A percentile compares a stretch with the other conserved stretches of the same genome.
phyloP scores from a whole-genome alignment of 2,797 vertebrate species.

The Tenualosa thibaudeaui region DNA sequence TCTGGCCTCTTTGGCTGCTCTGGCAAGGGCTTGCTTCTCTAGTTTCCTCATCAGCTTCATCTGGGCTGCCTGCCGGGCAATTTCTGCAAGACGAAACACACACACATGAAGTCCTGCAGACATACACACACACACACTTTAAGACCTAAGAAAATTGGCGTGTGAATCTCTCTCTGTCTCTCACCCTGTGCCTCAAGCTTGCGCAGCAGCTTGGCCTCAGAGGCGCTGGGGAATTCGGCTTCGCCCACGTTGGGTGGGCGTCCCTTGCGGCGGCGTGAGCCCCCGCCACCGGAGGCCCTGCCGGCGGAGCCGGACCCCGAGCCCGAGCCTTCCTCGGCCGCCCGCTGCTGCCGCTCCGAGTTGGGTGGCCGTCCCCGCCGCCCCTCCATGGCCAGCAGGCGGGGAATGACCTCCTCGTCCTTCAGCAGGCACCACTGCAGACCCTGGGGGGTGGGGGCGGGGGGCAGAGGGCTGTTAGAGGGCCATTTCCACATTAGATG shows the following conservation, averaged over 20 bases:
- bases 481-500: not conserved
- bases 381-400: conserved; percentile 93
- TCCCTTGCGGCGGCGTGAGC: conserved; percentile 85
- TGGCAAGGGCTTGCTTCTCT: conserved; percentile 94
- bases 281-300: conserved; percentile 63
- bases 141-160: not conserved
- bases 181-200: conserved; percentile 97
- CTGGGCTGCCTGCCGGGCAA: conserved; percentile 95
- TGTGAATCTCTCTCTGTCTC: no score
- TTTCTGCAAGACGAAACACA: conserved; percentile 77
- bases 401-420: conserved; percentile 91
- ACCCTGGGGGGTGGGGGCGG: conserved; percentile 74
- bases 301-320: not conserved
- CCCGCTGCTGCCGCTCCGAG: conserved; percentile 78
- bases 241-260: conserved; percentile 89
- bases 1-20: conserved; percentile 95
- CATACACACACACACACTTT: conserved; percentile 25
- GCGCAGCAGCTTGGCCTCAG: conserved; percentile 89
- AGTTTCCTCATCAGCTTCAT: conserved; percentile 98
- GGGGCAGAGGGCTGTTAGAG: conserved; percentile 6
- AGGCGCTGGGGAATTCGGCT: conserved; percentile 83
- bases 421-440: conserved; percentile 97
- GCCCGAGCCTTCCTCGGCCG: conserved; percentile 67
- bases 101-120: conserved; percentile 38
- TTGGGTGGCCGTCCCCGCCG: conserved; percentile 88